Evolutionary conservation across 2,888 invertebrate species (phyloP).

Genomic region (Pachydiplax longipennis): DNA sequence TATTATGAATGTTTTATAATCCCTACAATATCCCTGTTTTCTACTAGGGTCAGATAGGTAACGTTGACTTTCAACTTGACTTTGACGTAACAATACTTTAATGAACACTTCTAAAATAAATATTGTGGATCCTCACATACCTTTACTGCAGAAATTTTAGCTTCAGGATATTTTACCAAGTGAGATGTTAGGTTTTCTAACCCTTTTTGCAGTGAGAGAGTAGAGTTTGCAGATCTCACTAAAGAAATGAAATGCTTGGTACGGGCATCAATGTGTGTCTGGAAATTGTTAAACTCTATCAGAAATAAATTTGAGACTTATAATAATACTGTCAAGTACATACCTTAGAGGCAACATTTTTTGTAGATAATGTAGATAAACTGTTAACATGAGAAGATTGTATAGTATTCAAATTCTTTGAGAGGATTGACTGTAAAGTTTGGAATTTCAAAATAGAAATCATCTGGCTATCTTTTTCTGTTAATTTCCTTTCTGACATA

Average conservation of each 20-base stretch:
- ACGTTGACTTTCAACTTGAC: too few species aligned
- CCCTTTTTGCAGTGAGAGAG: slow-evolving; percentile 66
- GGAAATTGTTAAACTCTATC: slow-evolving; percentile 53
- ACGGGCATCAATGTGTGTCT: slow-evolving; percentile 69
- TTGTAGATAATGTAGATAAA: slow-evolving; percentile 63
- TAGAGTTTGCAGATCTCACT: slow-evolving; percentile 66
- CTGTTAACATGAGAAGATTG: slow-evolving; percentile 57
- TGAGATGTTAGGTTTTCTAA: slow-evolving; percentile 76
- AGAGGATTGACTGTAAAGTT: slow-evolving; percentile 52
- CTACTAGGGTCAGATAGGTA: too few species aligned
- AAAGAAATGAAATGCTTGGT: slow-evolving; percentile 72
- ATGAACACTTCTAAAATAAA: too few species aligned
- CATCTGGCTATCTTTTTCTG: not conserved
- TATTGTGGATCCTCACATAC: slow-evolving; percentile 61
- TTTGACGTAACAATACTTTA: too few species aligned
- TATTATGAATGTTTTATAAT: too few species aligned
- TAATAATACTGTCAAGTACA: slow-evolving; percentile 46
- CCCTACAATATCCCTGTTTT: too few species aligned
- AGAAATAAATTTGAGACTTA: slow-evolving; percentile 1
- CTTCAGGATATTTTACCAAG: slow-evolving; percentile 76
- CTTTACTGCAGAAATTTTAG: slow-evolving; percentile 76
- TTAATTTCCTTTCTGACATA: not conserved
- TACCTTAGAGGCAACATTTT: slow-evolving; percentile 55
- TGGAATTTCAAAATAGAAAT: not conserved
- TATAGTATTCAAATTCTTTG: slow-evolving; percentile 59